Evolutionary conservation across 2,888 invertebrate species (phyloP).

Genomic region (Chalcosyrphus nemorum): DNA sequence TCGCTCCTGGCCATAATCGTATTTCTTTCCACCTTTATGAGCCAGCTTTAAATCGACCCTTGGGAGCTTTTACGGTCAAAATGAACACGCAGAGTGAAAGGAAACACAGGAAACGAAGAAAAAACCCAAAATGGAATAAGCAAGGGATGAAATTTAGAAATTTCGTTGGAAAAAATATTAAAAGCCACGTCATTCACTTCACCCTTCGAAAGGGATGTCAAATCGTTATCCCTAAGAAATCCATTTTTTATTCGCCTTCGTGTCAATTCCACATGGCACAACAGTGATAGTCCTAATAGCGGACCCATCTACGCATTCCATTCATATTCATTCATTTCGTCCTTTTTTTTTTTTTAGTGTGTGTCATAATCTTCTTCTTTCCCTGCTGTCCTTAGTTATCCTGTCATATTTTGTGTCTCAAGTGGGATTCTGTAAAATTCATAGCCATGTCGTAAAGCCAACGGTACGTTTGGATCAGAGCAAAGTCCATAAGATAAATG

Average conservation of each 20-base stretch:
- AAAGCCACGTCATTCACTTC: slow-evolving; percentile 59
- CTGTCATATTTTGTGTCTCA: slow-evolving; percentile 60
- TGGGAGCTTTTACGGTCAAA: slow-evolving; percentile 70
- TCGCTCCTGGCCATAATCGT: slow-evolving; percentile 67
- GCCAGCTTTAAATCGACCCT: slow-evolving; percentile 60
- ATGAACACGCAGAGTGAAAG: slow-evolving; percentile 24
- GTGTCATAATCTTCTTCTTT: slow-evolving; percentile 43
- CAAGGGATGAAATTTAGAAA: slow-evolving; percentile 33
- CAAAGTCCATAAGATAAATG: slow-evolving; percentile 63
- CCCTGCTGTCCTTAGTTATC: slow-evolving; percentile 33
- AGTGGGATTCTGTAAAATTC: slow-evolving; percentile 69
- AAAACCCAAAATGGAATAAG: slow-evolving; percentile 12
- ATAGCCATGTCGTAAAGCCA: slow-evolving; percentile 62
- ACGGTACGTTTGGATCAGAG: slow-evolving; percentile 36
- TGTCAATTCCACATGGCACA: slow-evolving; percentile 72
- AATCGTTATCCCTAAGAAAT: slow-evolving; percentile 68
- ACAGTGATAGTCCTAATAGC: slow-evolving; percentile 66
- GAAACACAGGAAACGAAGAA: background rate
- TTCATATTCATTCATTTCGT: slow-evolving; percentile 64
- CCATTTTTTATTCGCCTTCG: slow-evolving; percentile 67
- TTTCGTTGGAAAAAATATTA: slow-evolving; percentile 51
- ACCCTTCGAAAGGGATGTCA: slow-evolving; percentile 62
- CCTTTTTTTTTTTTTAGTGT: slow-evolving; percentile 27
- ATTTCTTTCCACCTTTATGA: slow-evolving; percentile 68
- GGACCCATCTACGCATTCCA: slow-evolving; percentile 64